Evolutionary conservation across 2,888 invertebrate species (phyloP).

Genomic region (Lordiphosa fenestrarum): DNA sequence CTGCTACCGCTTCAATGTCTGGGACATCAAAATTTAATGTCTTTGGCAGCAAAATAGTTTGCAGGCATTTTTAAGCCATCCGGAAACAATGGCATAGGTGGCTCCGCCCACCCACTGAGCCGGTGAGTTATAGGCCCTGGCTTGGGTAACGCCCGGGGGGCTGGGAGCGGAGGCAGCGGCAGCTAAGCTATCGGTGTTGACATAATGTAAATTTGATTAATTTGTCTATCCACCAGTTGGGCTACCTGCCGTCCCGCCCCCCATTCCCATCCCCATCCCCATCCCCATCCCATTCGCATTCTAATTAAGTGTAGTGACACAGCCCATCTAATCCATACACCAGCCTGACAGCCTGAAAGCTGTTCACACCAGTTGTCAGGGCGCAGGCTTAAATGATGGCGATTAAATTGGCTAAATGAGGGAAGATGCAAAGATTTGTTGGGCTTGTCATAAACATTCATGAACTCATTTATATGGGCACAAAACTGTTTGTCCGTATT

Average conservation of each 20-base stretch:
- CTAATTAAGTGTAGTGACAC: constrained; percentile 11
- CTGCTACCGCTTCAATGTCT: constrained; percentile 36
- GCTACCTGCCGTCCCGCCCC: too few relatives aligned
- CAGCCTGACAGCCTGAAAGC: background rate
- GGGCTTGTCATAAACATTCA: too few relatives aligned
- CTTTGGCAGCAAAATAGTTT: constrained; percentile 59
- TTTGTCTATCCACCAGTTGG: constrained; percentile 36
- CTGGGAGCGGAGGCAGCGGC: too few relatives aligned
- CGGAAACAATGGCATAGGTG: constrained; percentile 4
- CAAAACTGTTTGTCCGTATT: too few relatives aligned
- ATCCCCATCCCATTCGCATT: background rate
- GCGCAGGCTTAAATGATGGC: background rate
- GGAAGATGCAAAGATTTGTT: too few relatives aligned
- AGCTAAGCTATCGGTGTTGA: constrained; percentile 45
- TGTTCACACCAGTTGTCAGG: background rate
- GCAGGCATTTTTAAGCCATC: constrained; percentile 52
- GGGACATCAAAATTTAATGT: constrained; percentile 64
- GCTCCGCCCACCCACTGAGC: constrained; percentile 1
- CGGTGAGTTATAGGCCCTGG: constrained; percentile 5
- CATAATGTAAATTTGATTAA: constrained; percentile 65
- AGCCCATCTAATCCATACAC: constrained; percentile 10
- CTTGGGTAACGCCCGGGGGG: background rate
- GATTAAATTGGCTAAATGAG: too few relatives aligned
- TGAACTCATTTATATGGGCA: too few relatives aligned
- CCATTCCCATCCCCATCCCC: too few relatives aligned